Evolutionary conservation across 2,888 invertebrate genomes (phyloP), one percentile per base, ranked within the genome.

Genomic region (Phortica okadai): DNA sequence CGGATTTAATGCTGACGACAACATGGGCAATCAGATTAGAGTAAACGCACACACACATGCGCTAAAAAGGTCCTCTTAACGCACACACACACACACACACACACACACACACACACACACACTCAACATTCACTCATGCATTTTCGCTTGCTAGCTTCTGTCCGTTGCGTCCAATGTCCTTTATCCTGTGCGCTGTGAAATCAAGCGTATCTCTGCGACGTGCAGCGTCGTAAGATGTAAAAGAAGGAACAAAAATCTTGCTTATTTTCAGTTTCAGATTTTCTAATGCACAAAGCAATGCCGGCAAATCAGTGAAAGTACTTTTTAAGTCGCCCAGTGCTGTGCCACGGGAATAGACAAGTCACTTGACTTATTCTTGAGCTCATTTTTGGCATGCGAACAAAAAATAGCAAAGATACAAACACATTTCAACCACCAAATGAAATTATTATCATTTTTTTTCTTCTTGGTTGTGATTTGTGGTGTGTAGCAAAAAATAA

Each of bases 371-470:
- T 33, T 33, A 33, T 33, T 33, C 33, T 33, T 33, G 33, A 5
- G 33, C 33, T 33, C 33, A 33, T 33, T 33, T 33, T 33, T 33
- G 33, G 33, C 33, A 33, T 33, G 33, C 33, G 33, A 33, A 33
- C 33, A 33, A 33, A 33, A 33, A 33, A 33, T 33, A 33, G 33
- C 33, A 33, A 25, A 74, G 77, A 79, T 80, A 82, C 85, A 78
- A 84, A 83, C 83, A 80, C 84, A 87, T 82, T 76, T 79, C 69
- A 62, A 21, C 45, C 41, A 25, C 54, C 64, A 67, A 45, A 56
- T 44, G 25, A 14, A 67, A 25, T 80, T 45, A 5, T 33, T 54
- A 21, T 72, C 1, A 56, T 7, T 10, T 66, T 62, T 76, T 66
- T 59, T 66, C 45, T 56, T 25, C 56, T 76, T 67, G 45, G 67